Evolutionary conservation across 2,797 vertebrate genomes (phyloP), one percentile per base, ranked within the genome.

Genomic region (Melanogrammus aeglefinus): DNA sequence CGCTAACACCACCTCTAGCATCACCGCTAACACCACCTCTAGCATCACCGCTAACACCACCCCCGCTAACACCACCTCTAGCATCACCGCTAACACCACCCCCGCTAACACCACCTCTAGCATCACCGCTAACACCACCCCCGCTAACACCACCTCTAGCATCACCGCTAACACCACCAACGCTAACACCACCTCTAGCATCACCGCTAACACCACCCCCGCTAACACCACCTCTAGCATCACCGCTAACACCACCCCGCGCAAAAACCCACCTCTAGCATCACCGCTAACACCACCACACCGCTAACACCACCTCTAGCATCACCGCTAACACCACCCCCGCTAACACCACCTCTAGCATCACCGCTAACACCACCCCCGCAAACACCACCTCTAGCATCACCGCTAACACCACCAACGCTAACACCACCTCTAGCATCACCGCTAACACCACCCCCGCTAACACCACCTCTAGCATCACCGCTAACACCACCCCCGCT

Each of bases 401-500:
- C 79, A 5, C 74, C 77, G 69, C 80, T 83, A 83, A 76, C 80
- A 2, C 80, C 24, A 77, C 75, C 78, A 72, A 73, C 66, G 29
- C 29, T 31, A 31, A 31, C 29, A 31, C 75, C 35, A 35, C 78
- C 29, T 31, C 29, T 2, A 31, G 29, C 29, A 31, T 31, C 79
- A 5, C 74, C 77, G 69, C 80, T 83, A 83, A 76, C 80, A 2
- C 80, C 24, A 77, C 75, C 78, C 70, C 74, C 66, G 29, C 29
- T 31, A 31, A 31, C 29, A 31, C 75, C 35, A 35, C 78, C 29
- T 31, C 29, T 2, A 31, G 29, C 29, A 31, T 31, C 79, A 5
- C 74, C 77, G 69, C 80, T 83, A 83, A 76, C 80, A 2, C 80
- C 24, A 77, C 75, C 78, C 75, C 74, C 77, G 69, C 80, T 83